Base-by-base conservation (phyloP, 2,113 vertebrate species). In the Oceanites oceanicus region DNA sequence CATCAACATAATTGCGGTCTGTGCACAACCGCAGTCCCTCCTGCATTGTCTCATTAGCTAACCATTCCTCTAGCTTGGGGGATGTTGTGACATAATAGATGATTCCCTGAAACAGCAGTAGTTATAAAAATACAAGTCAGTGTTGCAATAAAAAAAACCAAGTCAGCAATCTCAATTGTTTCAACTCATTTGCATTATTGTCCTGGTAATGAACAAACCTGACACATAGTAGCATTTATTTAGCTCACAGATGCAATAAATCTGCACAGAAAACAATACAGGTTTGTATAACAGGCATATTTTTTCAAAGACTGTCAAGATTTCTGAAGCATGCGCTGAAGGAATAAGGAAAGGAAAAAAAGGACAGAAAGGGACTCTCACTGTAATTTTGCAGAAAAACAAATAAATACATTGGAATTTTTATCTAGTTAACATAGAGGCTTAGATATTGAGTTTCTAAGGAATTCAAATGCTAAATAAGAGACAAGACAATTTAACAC, bases 41-140 rank as follows among this genome's bases (percentile, higher is more conserved):
- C 95, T 98, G 99, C 99, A 99, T 99, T 10, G 99, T 99, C 97
- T 99, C 99, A 40, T 99, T 99, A 26, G 98, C 98, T 70, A 99
- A 98, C 99, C 99, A 99, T 50, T 99, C 99, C 80, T 99, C 99
- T 77, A 99, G 98, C 94, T 99, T 99, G 38, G 99, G 96, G 13
- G 99, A 99, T 5, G 98, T 98, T 15, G 99, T 98, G 78, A 99
- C 99, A 61, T 99, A 99, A 96, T 99, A 99, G 97, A 99, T 99
- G 93, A 99, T 99, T 42, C 99, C 99, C 99, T 99, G 96, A 92
- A 66, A 88, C 9, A 79, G 42, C 0, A 79, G 45, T 38, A 72
- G 32, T 84, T 63, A 74, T 63, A 74, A 93, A 95, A 80, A 55
- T 13, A 47, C 3, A 13, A 59, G 65, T 58, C 59, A 53, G 11